These are phyloP conservation scores for Columbina picui DNA, from an alignment of 2,113 vertebrate genomes.

Conservation along the genomic window DNA sequence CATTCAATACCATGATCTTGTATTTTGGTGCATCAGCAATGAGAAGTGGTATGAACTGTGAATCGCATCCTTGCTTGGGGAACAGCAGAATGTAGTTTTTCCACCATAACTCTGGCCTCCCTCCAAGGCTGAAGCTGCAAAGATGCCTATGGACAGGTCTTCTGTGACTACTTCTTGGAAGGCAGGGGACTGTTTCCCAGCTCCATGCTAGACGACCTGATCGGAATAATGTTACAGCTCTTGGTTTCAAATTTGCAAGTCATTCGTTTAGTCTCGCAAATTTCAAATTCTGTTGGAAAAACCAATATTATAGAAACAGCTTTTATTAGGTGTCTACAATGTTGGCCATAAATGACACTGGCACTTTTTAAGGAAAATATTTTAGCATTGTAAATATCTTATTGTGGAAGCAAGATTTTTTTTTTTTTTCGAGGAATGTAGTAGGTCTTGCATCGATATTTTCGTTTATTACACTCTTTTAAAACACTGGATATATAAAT, in stretches of 20 bases:
- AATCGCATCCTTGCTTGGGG: neutral
- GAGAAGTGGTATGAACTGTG: neutral
- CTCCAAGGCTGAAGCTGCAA: neutral
- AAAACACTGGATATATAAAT: neutral
- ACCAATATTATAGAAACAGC: fast-evolving
- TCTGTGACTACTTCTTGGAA: neutral
- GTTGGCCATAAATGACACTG: neutral
- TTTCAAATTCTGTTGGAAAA: neutral
- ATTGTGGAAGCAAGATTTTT: neutral
- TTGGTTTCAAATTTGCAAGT: neutral
- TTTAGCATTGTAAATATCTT: neutral
- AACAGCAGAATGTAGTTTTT: neutral
- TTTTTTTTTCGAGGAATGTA: neutral
- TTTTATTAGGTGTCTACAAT: neutral
- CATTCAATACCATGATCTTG: neutral
- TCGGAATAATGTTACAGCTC: neutral
- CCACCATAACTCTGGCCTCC: neutral
- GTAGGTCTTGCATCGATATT: neutral
- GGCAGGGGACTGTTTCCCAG: neutral
- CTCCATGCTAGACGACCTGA: neutral
- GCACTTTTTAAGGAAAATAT: neutral
- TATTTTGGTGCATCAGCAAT: neutral
- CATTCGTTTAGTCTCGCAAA: neutral
- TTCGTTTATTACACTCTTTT: neutral
- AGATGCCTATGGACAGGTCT: neutral